A percentile compares a stretch with the other conserved stretches of the same genome.
Evolutionary conservation across 2,797 vertebrate genomes (phyloP).

Genomic region (Podarcis siculus): DNA sequence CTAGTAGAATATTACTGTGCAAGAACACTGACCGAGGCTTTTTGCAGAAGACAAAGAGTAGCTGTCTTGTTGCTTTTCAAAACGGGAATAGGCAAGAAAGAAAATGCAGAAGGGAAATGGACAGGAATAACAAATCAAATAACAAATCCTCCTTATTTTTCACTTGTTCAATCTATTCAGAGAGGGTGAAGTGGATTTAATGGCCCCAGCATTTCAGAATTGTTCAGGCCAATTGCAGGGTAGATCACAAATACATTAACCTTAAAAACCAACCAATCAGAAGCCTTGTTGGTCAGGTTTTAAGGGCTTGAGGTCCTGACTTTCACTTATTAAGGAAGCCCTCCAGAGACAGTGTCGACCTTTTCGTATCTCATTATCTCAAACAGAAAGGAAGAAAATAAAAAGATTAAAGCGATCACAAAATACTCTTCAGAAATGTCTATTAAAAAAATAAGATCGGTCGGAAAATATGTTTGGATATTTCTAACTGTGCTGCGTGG

Average conservation of each 20-base stretch:
- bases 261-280: constrained; percentile 71
- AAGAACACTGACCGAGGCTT: not conserved
- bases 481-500: constrained; percentile 85
- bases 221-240: constrained; percentile 70
- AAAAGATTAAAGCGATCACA: constrained; percentile 68
- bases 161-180: constrained; percentile 5
- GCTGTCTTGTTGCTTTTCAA: fast-evolving
- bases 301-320: constrained; percentile 72
- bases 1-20: not conserved
- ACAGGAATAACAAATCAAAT: constrained; percentile 6
- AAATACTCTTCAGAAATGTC: constrained; percentile 77
- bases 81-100: not conserved
- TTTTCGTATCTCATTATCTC: constrained; percentile 57
- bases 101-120: constrained; percentile 11
- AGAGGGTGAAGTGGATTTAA: constrained; percentile 54
- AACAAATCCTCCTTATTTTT: constrained; percentile 36
- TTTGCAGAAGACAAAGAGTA: not conserved
- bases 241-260: constrained; percentile 67
- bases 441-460: constrained; percentile 87
- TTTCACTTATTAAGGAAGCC: constrained; percentile 54
- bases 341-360: constrained; percentile 47
- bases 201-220: constrained; percentile 55
- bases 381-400: constrained; percentile 38
- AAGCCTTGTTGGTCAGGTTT: constrained; percentile 65
- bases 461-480: constrained; percentile 90